Evolutionary conservation across 2,888 invertebrate genomes (phyloP).

Genomic region (Chrysolina haemoptera): DNA sequence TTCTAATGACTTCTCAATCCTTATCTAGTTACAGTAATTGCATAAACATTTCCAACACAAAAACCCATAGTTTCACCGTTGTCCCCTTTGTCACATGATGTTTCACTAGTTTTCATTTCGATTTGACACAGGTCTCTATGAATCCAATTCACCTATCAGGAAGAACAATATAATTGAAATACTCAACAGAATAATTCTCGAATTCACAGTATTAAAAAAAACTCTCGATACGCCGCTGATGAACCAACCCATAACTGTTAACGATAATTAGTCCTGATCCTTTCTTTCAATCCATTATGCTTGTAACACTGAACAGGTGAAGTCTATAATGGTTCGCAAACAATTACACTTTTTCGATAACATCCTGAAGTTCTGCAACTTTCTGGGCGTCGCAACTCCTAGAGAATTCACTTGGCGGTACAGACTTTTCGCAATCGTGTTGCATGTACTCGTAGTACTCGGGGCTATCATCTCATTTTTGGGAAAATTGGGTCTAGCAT

Average conservation of each 20-base stretch:
- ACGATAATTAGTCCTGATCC: neutral
- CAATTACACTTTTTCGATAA: neutral
- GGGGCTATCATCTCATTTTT: conserved; percentile 12
- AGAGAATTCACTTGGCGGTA: neutral
- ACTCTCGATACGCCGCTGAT: neutral
- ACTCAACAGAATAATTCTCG: too few relatives aligned
- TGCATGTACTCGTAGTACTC: neutral
- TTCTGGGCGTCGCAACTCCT: conserved; percentile 1
- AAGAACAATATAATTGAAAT: too few relatives aligned
- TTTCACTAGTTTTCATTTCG: too few relatives aligned
- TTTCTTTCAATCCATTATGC: neutral
- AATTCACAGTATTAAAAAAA: too few relatives aligned
- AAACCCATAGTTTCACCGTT: too few relatives aligned
- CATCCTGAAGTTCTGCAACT: neutral
- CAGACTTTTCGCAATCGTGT: neutral
- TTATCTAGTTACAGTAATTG: too few relatives aligned
- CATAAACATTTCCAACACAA: too few relatives aligned
- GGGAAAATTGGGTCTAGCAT: conserved; percentile 1
- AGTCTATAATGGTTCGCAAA: neutral
- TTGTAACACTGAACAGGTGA: neutral
- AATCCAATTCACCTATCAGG: too few relatives aligned
- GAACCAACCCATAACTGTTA: neutral
- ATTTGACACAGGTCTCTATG: too few relatives aligned
- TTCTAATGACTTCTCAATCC: too few relatives aligned
- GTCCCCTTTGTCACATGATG: too few relatives aligned